These are phyloP conservation scores for Neomonachus schauinslandi DNA, from an alignment of 2,113 vertebrate species.

Conservation along the genomic window DNA sequence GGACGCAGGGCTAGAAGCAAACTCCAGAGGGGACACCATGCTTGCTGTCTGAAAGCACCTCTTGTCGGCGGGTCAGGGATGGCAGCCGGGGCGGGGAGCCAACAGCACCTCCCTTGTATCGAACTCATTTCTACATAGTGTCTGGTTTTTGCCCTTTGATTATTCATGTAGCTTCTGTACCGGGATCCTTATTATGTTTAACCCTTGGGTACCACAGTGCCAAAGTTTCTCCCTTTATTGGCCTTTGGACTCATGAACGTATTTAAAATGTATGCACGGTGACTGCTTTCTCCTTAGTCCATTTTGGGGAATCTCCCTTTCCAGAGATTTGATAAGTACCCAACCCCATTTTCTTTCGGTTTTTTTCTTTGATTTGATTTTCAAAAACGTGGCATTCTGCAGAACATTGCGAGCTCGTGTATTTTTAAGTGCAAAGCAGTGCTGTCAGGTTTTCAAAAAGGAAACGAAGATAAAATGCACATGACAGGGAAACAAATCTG, in stretches of 20 bases:
- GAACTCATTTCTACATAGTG: background rate
- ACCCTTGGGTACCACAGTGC: background rate
- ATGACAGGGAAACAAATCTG: background rate
- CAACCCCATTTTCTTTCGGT: background rate
- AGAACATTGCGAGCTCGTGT: background rate
- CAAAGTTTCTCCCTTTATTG: background rate
- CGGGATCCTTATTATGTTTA: background rate
- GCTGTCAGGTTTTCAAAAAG: background rate
- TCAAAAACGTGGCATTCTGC: background rate
- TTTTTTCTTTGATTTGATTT: conserved; percentile 27
- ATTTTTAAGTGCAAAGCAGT: background rate
- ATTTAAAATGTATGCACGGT: background rate
- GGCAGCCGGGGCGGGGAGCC: background rate
- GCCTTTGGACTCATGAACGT: background rate
- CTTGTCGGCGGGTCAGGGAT: rapidly evolving
- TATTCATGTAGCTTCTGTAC: background rate
- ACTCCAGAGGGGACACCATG: rapidly evolving
- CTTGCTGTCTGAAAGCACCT: background rate
- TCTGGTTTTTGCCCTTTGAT: background rate
- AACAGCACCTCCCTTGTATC: background rate
- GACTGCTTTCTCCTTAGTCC: background rate
- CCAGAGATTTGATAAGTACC: background rate
- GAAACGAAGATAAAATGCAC: background rate
- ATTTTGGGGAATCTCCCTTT: background rate
- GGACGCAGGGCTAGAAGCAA: background rate